phyloP scores from a whole-genome alignment of 2,888 invertebrate species.

The Mongoloraphidia duomilia region DNA sequence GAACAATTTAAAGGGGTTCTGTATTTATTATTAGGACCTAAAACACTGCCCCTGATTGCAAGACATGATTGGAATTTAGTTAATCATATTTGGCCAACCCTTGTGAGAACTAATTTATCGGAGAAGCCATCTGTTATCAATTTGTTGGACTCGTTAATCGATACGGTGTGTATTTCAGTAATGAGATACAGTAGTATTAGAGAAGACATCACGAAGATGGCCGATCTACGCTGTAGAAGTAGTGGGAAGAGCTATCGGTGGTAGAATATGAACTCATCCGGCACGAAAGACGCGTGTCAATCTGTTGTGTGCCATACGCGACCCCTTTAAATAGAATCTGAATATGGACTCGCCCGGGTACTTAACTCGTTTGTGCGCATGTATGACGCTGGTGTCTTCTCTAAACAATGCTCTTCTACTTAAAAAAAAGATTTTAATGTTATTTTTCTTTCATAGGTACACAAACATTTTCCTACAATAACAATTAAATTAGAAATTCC shows the following conservation, averaged over 20 bases:
- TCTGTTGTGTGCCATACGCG: too few relatives aligned
- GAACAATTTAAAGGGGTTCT: constrained; percentile 67
- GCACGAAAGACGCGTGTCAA: too few relatives aligned
- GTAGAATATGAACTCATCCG: not conserved
- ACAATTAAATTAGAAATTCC: constrained; percentile 43
- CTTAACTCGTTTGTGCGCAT: too few relatives aligned
- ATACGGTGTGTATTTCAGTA: constrained; percentile 20
- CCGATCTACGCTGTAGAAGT: too few relatives aligned
- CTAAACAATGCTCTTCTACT: too few relatives aligned
- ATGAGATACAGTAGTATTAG: too few relatives aligned
- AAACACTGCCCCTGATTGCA: constrained; percentile 45
- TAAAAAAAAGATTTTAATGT: not conserved
- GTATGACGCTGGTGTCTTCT: too few relatives aligned
- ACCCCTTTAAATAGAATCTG: too few relatives aligned
- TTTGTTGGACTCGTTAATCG: constrained; percentile 39
- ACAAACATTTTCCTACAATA: constrained; percentile 45
- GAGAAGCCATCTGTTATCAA: constrained; percentile 73
- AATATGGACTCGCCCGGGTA: too few relatives aligned
- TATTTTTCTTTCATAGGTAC: constrained; percentile 21
- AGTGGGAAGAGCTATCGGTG: not conserved
- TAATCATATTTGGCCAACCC: constrained; percentile 58
- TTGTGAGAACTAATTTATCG: constrained; percentile 63
- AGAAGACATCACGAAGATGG: too few relatives aligned
- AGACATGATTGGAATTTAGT: constrained; percentile 65
- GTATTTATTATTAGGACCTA: constrained; percentile 57